Evolutionary conservation across 2,888 invertebrate genomes (phyloP), one percentile per base, ranked within the genome.

Genomic region (Acleris sparsana): DNA sequence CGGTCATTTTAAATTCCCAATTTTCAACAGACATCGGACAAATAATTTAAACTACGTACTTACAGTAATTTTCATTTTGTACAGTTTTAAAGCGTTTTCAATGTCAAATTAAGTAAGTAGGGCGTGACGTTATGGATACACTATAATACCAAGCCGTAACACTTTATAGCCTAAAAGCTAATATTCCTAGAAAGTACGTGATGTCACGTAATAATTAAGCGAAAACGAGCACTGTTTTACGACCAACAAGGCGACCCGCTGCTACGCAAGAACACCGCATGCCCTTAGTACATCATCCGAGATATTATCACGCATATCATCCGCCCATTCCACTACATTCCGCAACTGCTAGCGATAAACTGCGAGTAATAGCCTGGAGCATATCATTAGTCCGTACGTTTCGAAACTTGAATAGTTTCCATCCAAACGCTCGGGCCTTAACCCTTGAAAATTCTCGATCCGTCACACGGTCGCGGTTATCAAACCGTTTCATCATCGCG

Each of bases 401-500:
- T 43, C 13, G 16, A 39, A 55, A 22, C 43, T 55, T 55, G 39
- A 43, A 20, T 20, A 43, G 39, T 55, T 39, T 55, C 55, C 43
- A 43, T n/a, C 39, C 55, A 25, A 39, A 55, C 20, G 25, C 53
- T 33, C 51, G 62, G 57, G 52, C 52, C 56, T 66, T 57, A 66
- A 52, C 62, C 62, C 57, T 46, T 46, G 39, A 53, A 53, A 22
- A 66, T 62, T 48, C 66, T 69, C 62, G 68, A 69, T 82, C 79
- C 75, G 81, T 77, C 77, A 77, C 78, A 78, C 80, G 75, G 67
- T 70, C 70, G 71, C 75, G 60, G 52, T 68, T 71, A 81, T 81
- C 78, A 79, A 79, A 75, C 76, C 71, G 60, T 74, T 82, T 82
- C 79, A 75, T 78, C 79, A 78, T 80, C 78, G 75, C 78, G 58